Evolutionary conservation across 2,113 vertebrate species (phyloP), one percentile per base, ranked within the genome.

Genomic region (Tympanuchus pallidicinctus): DNA sequence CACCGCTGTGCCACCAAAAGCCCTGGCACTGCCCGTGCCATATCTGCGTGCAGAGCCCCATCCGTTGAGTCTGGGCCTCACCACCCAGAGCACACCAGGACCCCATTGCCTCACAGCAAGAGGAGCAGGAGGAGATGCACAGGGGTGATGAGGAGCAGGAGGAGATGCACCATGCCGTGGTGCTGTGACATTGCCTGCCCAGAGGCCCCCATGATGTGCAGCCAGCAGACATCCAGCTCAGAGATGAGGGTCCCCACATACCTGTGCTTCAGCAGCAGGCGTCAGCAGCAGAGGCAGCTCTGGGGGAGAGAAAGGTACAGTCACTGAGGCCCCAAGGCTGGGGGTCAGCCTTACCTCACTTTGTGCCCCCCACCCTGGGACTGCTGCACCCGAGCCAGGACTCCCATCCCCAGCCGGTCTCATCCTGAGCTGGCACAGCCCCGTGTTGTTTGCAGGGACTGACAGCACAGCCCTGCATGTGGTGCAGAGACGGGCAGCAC

Each of bases 211-310:
- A 21, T 2, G 3, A 54, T 2, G 0, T 27, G 20, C 8, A 11
- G 52, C 1, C 4, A 28, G 59, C 40, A 59, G 25, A 27, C 0
- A 3, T 59, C 17, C 15, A 1, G 3, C n/a, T 48, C 25, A 16
- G 56, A 20, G 17, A 57, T 20, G 30, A 20, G 10, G 1, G 25
- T 7, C 32, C 64, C 42, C 52, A 92, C 91, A 0, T 96, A 97
- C 97, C 96, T 97, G 97, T 34, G 97, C 96, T 93, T 97, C 96
- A 0, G 83, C 69, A 0, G 92, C 95, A 19, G 97, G 97, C 0
- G 93, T 94, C 94, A 97, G 89, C 71, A 94, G 90, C 9, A 34
- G 77, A 1, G 97, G 95, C 64, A 94, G 45, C 42, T 93, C 96
- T 96, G 83, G 18, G 18, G 82, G 56, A 71, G 43, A 94, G 52